Base-by-base conservation (phyloP, 2,113 vertebrate genomes). In the Macroglossus sobrinus region DNA sequence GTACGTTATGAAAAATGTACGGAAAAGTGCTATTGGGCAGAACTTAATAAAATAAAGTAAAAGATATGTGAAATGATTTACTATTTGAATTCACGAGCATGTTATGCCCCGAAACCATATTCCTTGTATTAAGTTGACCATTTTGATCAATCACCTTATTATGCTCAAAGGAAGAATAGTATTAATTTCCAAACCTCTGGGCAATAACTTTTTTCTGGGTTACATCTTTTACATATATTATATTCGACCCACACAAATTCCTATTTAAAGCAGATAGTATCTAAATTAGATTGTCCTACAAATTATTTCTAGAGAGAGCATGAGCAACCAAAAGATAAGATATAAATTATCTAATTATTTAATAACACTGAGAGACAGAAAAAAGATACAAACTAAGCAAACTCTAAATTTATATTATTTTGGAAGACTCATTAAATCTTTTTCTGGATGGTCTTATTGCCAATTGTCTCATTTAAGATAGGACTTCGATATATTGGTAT, bases 231-330 rank as follows among this genome's bases (percentile, higher is more conserved):
- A 66, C 43, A 45, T 81, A 89, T 64, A 61, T 18, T 93, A 79
- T 22, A 63, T 79, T 69, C 75, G 95, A 93, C 63, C 80, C 64
- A 89, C 68, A 91, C 57, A 84, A 81, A 93, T 93, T 96, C 79
- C 53, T 87, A 59, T 74, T 92, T 93, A 92, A 63, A 93, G 50
- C 9, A 96, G 78, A 94, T 9, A 96, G 38, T 89, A 84, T 96
- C 90, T 84, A 94, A 96, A 92, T 80, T 79, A 94, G 59, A 94
- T 84, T 94, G n/a, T 66, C 69, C 88, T 72, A 80, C 59, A 97
- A 89, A 97, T 76, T 88, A 95, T 87, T 93, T 95, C 61, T 92
- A 38, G 33, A 95, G 13, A 78, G 33, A 71, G 33, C 61, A 88
- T 26, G 38, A 90, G 13, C 43, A 94, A 95, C 15, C 61, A 81